These are phyloP conservation scores for Drosophila siamana DNA, from an alignment of 2,888 invertebrate species.

Conservation along the genomic window DNA sequence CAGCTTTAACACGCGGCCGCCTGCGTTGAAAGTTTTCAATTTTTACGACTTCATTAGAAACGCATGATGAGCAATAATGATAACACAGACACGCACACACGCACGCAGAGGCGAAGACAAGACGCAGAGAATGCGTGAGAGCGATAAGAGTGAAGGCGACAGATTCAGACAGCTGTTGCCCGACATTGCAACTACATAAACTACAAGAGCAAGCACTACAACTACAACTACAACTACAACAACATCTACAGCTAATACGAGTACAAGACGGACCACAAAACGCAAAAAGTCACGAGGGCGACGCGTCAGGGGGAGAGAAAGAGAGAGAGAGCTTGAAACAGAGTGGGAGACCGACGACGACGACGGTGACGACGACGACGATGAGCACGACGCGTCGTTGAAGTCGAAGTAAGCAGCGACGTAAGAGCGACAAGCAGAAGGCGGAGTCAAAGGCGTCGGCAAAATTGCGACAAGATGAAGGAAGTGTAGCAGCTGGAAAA, in stretches of 20 bases:
- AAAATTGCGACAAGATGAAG: conserved; percentile 40
- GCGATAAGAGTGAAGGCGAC: conserved; percentile 20
- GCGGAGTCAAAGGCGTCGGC: conserved; percentile 35
- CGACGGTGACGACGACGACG: too few relatives aligned
- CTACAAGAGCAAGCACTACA: conserved; percentile 13
- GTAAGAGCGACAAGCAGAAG: conserved; percentile 20
- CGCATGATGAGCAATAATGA: conserved; percentile 81
- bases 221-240: conserved; percentile 14
- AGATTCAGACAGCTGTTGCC: conserved; percentile 51
- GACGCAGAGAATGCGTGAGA: neutral
- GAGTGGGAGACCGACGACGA: neutral
- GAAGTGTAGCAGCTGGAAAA: conserved; percentile 76
- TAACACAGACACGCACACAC: conserved; percentile 32
- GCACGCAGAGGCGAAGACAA: neutral
- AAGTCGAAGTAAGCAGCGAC: neutral
- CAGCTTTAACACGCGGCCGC: conserved; percentile 38
- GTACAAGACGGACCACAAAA: conserved; percentile 18
- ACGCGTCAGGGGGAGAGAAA: neutral
- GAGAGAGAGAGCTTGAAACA: too few relatives aligned
- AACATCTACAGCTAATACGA: neutral
- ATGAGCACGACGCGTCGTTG: neutral
- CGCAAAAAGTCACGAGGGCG: conserved; percentile 19
- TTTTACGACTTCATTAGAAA: conserved; percentile 82
- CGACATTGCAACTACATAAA: conserved; percentile 39
- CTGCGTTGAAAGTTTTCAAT: conserved; percentile 76